Percentiles rank a stretch among this genome's conserved stretches.
Evolutionary conservation across 2,888 invertebrate genomes (phyloP).

Genomic region (Anoplius nigerrimus): DNA sequence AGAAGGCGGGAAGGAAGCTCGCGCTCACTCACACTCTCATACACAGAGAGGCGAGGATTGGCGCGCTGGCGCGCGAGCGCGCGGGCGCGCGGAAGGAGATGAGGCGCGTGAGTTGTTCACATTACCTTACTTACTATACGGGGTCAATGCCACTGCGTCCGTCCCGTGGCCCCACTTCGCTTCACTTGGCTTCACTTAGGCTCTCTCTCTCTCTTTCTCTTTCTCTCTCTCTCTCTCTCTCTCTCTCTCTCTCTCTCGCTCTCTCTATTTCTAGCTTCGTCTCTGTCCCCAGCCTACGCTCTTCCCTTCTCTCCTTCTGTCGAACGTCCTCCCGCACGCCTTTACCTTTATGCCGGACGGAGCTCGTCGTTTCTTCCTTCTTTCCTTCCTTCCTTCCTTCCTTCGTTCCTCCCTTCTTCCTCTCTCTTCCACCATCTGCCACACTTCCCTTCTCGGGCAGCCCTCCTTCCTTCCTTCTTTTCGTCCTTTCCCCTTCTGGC

Average conservation of each 20-base stretch:
- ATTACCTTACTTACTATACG: conserved; percentile 72
- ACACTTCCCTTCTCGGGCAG: conserved; percentile 17
- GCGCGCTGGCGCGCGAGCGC: conserved; percentile 20
- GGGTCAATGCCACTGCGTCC: conserved; percentile 71
- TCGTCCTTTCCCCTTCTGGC: conserved; percentile 12
- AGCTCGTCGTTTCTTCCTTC: conserved; percentile 17
- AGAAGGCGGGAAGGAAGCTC: conserved; percentile 12
- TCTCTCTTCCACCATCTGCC: conserved; percentile 38
- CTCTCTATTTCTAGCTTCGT: conserved; percentile 15
- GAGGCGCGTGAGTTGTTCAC: conserved; percentile 67
- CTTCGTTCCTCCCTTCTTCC: conserved; percentile 35
- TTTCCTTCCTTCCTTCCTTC: conserved; percentile 38
- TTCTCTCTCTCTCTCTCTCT: conserved; percentile 22
- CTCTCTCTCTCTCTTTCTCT: conserved; percentile 47
- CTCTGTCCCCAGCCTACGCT: conserved; percentile 1
- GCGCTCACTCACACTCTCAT: no score
- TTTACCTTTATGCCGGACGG: conserved; percentile 15
- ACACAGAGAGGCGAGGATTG: conserved; percentile 18
- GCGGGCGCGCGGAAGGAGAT: conserved; percentile 25
- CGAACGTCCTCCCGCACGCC: conserved; percentile 24
- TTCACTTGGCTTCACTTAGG: conserved; percentile 63
- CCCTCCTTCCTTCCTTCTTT: conserved; percentile 18
- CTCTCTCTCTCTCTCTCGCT: conserved; percentile 30
- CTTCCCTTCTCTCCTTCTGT: conserved; percentile 27
- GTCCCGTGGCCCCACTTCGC: conserved; percentile 67